Base-by-base conservation (phyloP, 2,888 invertebrate species). In the Idaea dimidiata region DNA sequence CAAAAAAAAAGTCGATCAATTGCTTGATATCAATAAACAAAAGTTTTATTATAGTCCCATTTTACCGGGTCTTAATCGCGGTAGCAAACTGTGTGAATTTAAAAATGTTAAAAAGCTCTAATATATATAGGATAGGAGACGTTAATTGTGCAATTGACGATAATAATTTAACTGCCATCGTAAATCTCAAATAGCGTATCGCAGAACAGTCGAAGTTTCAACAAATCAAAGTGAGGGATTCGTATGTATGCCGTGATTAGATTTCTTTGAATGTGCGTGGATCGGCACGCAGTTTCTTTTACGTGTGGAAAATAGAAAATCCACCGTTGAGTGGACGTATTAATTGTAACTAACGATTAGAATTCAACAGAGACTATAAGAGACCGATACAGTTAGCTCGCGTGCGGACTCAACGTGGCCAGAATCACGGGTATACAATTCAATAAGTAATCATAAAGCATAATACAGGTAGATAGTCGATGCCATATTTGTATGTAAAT, bases 221-320 rank as follows among this genome's bases (percentile, higher is more conserved):
- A 55, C 57, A 67, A 69, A 66, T 62, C 17, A 18, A 56, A 54
- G 59, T 65, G 57, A 18, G 56, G 56, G 55, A 68, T 65, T 66
- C 65, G 68, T 71, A 76, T 75, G 73, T 78, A 74, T 82, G 79
- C 77, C 79, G 79, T 81, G 83, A 86, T 87, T 85, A 86, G 86
- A 87, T 89, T 89, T 90, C 89, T 84, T 87, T 70, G 80, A 83
- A 81, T 85, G 82, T 83, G 74, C 80, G 79, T 80, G 78, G 77
- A 77, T 73, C 74, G 87, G 86, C 82, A 86, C 85, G 87, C 85
- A 81, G 86, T 92, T 92, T 91, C 92, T 91, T 91, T 91, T 91
- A 91, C 91, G 90, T 91, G 91, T 89, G 82, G 89, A 91, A 91
- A 92, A 92, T 92, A 91, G 92, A 92, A 92, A 92, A 89, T 91